These are phyloP conservation scores for Drosophila lutescens DNA, from an alignment of 2,888 invertebrate genomes.

Conservation along the genomic window DNA sequence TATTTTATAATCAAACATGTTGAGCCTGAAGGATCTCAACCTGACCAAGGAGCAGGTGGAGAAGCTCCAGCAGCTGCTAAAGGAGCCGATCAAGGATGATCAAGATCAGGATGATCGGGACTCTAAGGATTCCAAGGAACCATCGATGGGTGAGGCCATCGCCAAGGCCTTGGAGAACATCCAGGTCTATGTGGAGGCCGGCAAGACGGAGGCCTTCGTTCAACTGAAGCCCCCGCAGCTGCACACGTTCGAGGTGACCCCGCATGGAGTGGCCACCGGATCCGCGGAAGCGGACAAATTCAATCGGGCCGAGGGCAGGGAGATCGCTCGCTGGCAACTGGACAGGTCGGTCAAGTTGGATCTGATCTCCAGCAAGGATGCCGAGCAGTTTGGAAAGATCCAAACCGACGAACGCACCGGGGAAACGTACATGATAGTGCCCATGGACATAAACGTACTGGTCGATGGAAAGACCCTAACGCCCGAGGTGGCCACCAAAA, in stretches of 20 bases:
- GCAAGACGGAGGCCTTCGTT: constrained; percentile 21
- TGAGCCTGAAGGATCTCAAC: constrained; percentile 1
- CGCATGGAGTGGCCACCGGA: no score
- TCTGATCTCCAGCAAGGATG: not conserved
- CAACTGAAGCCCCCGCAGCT: constrained; percentile 33
- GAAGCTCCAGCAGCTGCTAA: not conserved
- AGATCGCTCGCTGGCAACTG: not conserved
- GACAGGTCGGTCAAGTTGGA: not conserved
- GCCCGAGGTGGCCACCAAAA: not conserved
- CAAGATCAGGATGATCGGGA: not conserved
- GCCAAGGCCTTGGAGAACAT: constrained; percentile 35
- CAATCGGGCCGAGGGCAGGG: not conserved
- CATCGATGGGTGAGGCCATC: constrained; percentile 13
- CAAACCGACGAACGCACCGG: not conserved
- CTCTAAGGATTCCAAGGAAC: not conserved
- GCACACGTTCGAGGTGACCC: constrained; percentile 46
- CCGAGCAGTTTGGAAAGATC: not conserved
- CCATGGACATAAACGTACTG: not conserved
- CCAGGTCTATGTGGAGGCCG: constrained; percentile 33
- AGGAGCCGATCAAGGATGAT: not conserved
- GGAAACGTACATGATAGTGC: not conserved
- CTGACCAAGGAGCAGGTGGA: not conserved
- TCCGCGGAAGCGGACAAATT: not conserved
- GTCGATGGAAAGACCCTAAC: not conserved
- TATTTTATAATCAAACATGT: not conserved